Evolutionary conservation across 2,113 vertebrate species (phyloP), one percentile per base, ranked within the genome.

Genomic region (Chitala chitala): DNA sequence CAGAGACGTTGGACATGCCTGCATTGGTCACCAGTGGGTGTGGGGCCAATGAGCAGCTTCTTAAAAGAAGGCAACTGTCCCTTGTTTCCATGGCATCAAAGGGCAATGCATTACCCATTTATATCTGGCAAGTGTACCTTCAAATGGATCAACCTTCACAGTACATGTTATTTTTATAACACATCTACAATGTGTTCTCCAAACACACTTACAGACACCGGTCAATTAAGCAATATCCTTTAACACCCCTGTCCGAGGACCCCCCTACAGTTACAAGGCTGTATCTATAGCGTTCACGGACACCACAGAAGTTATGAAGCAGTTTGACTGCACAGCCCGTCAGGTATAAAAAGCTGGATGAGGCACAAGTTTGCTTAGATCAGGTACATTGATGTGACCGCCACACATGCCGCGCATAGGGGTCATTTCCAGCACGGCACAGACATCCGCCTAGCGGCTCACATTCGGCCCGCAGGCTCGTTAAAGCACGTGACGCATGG

Each of bases 91-190:
- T 75, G 51, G 38, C 29, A 56, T 69, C 42, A 31, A 22, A 40
- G 44, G 40, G 7, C 44, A 20, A 59, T 44, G 22, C 54, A 69
- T 75, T n/a, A 66, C 56, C 53, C 54, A 22, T 69, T 36, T 46
- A 54, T 29, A 75, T 69, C 53, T 44, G 63, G 38, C 73, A 69
- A 75, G 69, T 69, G 73, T 33, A 75, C 73, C 64, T 68, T 69
- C 50, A 75, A 69, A 75, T 56, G 58, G 53, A 75, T 46, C 53
- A 68, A 69, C 50, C 63, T 75, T 66, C 73, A 69, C 15, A 22
- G 61, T 33, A 50, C 61, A 69, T 46, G 38, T 68, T 15, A 24
- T 22, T 31, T 50, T 58, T 22, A 53, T 72, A 59, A 31, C 31
- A 22, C 31, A 50, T 20, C 22, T 44, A 22, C 42, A 24, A 40